Conservation (phyloP, 2,797 vertebrate genomes). For the Nyctibius grandis region DNA sequence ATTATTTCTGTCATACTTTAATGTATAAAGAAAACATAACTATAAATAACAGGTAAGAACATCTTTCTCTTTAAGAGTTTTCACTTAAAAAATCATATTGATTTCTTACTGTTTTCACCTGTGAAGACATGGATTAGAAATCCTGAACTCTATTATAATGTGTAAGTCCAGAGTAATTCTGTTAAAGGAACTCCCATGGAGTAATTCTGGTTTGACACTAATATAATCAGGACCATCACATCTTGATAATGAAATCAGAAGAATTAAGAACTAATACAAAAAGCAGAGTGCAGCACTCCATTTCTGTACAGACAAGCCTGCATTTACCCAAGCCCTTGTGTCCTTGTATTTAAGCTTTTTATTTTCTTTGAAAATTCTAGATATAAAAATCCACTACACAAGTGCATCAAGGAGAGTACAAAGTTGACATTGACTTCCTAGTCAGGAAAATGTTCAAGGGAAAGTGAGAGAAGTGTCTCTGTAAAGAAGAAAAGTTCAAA, state of each 20-base stretch:
- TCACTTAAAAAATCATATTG: not conserved
- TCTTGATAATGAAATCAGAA: not conserved
- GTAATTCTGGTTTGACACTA: not conserved
- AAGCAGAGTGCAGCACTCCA: not conserved
- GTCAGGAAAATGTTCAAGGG: not conserved
- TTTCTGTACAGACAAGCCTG: not conserved
- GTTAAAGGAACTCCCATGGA: not conserved
- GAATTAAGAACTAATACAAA: not conserved
- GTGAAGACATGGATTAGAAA: not conserved
- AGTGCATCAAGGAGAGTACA: not conserved
- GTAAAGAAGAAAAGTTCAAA: not conserved
- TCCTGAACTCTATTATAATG: not conserved
- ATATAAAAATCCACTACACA: not conserved
- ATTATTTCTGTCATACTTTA: not conserved
- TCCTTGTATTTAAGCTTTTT: not conserved
- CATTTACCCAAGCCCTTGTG: not conserved
- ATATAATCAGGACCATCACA: not conserved
- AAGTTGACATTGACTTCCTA: not conserved
- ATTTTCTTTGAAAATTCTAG: not conserved
- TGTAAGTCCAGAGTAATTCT: not conserved
- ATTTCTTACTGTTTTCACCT: not conserved
- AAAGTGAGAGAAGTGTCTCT: not conserved
- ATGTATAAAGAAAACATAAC: not conserved
- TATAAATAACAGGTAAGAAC: not conserved
- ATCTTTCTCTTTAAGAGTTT: not conserved